Evolutionary conservation across 2,113 vertebrate species (phyloP).

Genomic region (Romanogobio albipinnatus): DNA sequence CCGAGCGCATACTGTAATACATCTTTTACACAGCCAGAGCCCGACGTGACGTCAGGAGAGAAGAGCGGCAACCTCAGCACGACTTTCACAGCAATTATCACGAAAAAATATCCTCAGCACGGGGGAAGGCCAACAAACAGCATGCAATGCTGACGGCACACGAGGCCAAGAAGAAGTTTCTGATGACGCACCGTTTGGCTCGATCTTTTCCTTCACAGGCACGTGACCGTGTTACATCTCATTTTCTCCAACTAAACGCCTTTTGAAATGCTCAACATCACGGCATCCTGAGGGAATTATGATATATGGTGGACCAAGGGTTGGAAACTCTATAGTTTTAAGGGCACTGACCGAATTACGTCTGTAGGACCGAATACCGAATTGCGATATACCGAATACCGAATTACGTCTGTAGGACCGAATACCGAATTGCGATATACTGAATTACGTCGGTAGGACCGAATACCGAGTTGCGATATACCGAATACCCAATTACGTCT

Average conservation of each 20-base stretch:
- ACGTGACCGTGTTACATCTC: slow-evolving; percentile 49
- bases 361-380: too few relatives aligned
- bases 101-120: slow-evolving; percentile 53
- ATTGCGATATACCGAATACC: too few relatives aligned
- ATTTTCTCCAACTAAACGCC: slow-evolving; percentile 45
- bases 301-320: too few relatives aligned
- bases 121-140: slow-evolving; percentile 58
- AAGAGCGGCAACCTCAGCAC: slow-evolving; percentile 70
- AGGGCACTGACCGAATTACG: too few relatives aligned
- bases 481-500: too few relatives aligned
- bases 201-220: slow-evolving; percentile 59
- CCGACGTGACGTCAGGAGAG: slow-evolving; percentile 67
- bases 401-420: too few relatives aligned
- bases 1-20: slow-evolving; percentile 48
- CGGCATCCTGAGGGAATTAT: too few relatives aligned
- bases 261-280: too few relatives aligned
- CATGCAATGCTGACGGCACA: slow-evolving; percentile 59
- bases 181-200: slow-evolving; percentile 51
- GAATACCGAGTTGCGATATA: too few relatives aligned
- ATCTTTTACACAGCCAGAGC: slow-evolving; percentile 60
- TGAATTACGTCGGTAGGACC: too few relatives aligned
- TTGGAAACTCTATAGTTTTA: too few relatives aligned
- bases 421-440: too few relatives aligned
- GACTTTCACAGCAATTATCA: slow-evolving; percentile 77
- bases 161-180: neutral